Conservation (phyloP, 2,113 vertebrate species). For the Diglossa brunneiventris region DNA sequence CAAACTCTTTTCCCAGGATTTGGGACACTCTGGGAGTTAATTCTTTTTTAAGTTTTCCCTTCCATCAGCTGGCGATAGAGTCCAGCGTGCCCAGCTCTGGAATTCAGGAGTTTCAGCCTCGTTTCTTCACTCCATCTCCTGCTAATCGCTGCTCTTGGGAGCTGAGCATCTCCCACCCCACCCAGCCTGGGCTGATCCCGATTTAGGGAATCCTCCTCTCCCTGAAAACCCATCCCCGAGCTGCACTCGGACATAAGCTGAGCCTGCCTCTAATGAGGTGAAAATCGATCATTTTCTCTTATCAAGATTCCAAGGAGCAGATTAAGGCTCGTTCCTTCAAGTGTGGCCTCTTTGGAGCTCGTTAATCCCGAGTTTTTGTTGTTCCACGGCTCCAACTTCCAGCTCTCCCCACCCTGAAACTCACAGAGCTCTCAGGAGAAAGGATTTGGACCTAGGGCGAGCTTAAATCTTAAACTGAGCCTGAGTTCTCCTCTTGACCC, state of each 20-base stretch:
- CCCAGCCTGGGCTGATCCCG: neutral
- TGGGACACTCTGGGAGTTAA: neutral
- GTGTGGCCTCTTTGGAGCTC: neutral
- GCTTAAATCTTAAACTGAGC: neutral
- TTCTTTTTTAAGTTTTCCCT: neutral
- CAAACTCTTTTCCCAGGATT: neutral
- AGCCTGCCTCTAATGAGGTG: neutral
- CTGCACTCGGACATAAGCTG: accelerated
- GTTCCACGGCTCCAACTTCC: accelerated
- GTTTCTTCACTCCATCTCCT: neutral
- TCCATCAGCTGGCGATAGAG: neutral
- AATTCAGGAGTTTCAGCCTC: accelerated
- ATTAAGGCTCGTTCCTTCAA: neutral
- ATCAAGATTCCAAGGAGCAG: neutral
- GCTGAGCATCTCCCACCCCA: neutral
- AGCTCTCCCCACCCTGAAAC: neutral
- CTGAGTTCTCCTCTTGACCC: neutral
- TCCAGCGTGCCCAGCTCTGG: neutral
- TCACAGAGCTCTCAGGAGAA: neutral
- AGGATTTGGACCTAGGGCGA: accelerated
- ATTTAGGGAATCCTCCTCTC: neutral
- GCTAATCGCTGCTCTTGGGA: neutral
- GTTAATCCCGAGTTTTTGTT: neutral
- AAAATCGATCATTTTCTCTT: neutral
- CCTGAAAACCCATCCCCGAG: neutral